Percentiles rank a stretch among this genome's conserved stretches.
phyloP scores from a whole-genome alignment of 37 sponge, comb jelly and placozoan genomes.

The Hexactinellida sp. region DNA sequence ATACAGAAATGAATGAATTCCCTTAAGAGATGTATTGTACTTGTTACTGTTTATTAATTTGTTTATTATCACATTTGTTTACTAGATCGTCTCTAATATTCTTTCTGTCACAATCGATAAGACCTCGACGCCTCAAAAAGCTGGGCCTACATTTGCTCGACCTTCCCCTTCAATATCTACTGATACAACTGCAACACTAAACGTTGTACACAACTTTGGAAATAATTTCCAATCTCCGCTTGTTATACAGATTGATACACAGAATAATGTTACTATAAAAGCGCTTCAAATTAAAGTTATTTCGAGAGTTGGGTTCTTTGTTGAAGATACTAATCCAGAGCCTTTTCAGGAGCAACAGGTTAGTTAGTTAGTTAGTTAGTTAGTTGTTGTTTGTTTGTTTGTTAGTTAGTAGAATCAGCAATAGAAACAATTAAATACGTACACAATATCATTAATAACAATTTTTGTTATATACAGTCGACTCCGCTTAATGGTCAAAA shows the following conservation, averaged over 20 bases:
- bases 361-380: too few species aligned
- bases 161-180: not conserved
- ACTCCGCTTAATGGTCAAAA: too few species aligned
- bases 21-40: not conserved
- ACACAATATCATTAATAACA: too few species aligned
- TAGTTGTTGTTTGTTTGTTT: too few species aligned
- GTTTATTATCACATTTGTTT: not conserved
- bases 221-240: not conserved
- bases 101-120: not conserved
- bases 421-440: too few species aligned
- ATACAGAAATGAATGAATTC: too few species aligned
- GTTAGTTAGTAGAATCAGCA: too few species aligned
- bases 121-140: not conserved
- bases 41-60: not conserved
- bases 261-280: conserved; percentile 3
- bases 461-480: too few species aligned
- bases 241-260: not conserved
- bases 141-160: not conserved
- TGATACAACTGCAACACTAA: not conserved
- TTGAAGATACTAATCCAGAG: not conserved
- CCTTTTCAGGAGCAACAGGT: not conserved
- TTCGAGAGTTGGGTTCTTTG: conserved; percentile 11
- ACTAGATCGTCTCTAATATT: not conserved
- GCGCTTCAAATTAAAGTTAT: not conserved
- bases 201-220: not conserved